phyloP scores from a whole-genome alignment of 2,113 vertebrate genomes.

The Coptodon rendalli region DNA sequence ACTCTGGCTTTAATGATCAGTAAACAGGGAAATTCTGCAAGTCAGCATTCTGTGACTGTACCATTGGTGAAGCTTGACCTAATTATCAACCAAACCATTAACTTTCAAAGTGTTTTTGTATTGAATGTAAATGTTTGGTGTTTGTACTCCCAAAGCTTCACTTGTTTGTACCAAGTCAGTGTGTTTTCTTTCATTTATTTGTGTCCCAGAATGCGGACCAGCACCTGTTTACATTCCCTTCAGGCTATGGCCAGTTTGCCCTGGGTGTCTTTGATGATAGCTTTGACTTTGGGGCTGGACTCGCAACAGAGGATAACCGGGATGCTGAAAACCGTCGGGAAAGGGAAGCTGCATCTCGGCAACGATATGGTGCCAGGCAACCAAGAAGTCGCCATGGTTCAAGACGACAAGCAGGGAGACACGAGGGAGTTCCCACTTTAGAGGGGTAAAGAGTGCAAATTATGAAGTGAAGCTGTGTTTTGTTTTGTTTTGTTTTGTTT shows the following conservation, averaged over 20 bases:
- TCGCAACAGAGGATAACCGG: conserved; percentile 76
- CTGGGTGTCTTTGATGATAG: conserved; percentile 89
- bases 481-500: background rate
- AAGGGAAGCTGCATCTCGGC: conserved; percentile 84
- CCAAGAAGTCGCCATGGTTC: conserved; percentile 83
- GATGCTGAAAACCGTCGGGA: conserved; percentile 84
- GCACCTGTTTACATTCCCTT: conserved; percentile 85
- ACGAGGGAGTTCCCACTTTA: conserved; percentile 88
- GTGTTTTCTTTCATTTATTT: background rate
- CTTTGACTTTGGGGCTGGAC: conserved; percentile 81
- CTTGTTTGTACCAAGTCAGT: background rate
- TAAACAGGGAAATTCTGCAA: background rate
- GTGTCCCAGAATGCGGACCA: conserved; percentile 76
- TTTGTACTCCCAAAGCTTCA: background rate
- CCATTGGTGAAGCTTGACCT: background rate
- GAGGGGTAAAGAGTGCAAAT: conserved; percentile 78
- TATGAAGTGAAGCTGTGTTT: background rate
- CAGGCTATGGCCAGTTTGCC: conserved; percentile 87
- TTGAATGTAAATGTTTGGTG: background rate
- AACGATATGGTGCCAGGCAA: conserved; percentile 84
- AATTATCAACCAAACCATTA: background rate
- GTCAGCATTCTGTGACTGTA: background rate
- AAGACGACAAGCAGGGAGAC: conserved; percentile 81
- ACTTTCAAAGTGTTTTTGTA: background rate
- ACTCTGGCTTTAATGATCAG: background rate